phyloP scores from a whole-genome alignment of 2,797 vertebrate species.

The Etheostoma nigrum region DNA sequence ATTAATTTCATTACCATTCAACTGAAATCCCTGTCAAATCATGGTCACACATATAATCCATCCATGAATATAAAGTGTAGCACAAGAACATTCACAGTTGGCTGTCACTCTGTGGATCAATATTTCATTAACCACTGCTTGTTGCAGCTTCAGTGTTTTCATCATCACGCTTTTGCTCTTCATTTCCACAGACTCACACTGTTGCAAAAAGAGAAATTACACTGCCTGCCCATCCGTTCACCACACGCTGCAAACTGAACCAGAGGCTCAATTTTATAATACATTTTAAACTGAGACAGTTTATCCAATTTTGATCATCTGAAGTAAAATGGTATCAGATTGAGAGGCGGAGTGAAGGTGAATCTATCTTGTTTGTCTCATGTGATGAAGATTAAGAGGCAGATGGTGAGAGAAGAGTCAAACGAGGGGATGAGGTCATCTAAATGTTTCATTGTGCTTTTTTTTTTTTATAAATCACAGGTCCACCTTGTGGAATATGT shows the following conservation, averaged over 20 bases:
- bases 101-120: conserved; percentile 60
- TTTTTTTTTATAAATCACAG: conserved; percentile 7
- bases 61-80: conserved; percentile 6
- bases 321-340: not conserved
- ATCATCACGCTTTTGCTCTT: conserved; percentile 2
- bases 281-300: not conserved
- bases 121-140: conserved; percentile 69
- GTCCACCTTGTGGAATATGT: not conserved
- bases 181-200: conserved; percentile 3
- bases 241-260: not conserved
- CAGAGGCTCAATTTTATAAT: not conserved
- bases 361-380: not conserved
- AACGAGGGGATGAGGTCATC: not conserved
- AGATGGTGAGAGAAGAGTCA: not conserved
- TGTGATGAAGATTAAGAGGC: conserved; percentile 8
- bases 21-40: not conserved
- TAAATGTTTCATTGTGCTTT: not conserved
- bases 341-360: not conserved
- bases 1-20: not conserved
- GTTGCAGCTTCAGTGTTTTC: conserved; percentile 27
- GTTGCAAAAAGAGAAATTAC: conserved; percentile 20
- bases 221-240: not conserved
- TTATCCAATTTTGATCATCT: not conserved
- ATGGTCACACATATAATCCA: not conserved
- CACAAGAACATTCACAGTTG: not conserved